phyloP scores from a whole-genome alignment of 2,888 invertebrate species.

The Drosophila meridionalis region DNA sequence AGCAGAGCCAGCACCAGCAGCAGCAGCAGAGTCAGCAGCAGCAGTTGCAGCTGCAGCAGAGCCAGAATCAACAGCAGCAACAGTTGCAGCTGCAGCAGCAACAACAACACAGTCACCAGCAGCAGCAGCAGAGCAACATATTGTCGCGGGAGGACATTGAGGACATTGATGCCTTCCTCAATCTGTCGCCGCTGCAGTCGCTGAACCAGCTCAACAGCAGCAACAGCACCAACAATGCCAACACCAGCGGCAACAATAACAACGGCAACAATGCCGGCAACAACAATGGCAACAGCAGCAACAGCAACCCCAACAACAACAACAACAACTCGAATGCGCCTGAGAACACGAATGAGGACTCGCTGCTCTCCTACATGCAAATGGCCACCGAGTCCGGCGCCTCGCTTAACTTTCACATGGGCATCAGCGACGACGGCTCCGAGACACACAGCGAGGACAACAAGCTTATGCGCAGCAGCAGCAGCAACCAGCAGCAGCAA shows the following conservation, averaged over 20 bases:
- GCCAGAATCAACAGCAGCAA: constrained; percentile 64
- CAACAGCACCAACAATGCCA: constrained; percentile 30
- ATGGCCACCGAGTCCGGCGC: constrained; percentile 80
- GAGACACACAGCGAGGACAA: constrained; percentile 79
- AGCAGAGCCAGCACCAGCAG: constrained; percentile 55
- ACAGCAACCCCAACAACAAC: constrained; percentile 23
- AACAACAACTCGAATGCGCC: constrained; percentile 57
- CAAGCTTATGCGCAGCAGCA: constrained; percentile 43
- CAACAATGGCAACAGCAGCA: constrained; percentile 34
- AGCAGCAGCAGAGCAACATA: constrained; percentile 61
- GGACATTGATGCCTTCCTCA: constrained; percentile 83
- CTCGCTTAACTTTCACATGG: constrained; percentile 82
- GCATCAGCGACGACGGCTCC: constrained; percentile 80
- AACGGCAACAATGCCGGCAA: constrained; percentile 37
- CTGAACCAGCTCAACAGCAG: constrained; percentile 45
- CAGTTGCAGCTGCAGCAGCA: constrained; percentile 65
- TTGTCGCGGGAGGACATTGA: constrained; percentile 79
- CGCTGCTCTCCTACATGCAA: constrained; percentile 84
- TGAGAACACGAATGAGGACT: constrained; percentile 79
- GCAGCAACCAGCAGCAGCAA: constrained; percentile 41
- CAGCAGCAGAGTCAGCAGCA: constrained; percentile 58
- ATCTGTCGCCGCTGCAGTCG: constrained; percentile 79
- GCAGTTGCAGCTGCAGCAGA: constrained; percentile 50
- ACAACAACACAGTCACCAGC: constrained; percentile 34
- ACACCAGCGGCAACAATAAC: constrained; percentile 33